Evolutionary conservation across 30 jellyfish, hydroid and myxozoan species (phyloP).

Genomic region (Chironex yamaguchii): DNA sequence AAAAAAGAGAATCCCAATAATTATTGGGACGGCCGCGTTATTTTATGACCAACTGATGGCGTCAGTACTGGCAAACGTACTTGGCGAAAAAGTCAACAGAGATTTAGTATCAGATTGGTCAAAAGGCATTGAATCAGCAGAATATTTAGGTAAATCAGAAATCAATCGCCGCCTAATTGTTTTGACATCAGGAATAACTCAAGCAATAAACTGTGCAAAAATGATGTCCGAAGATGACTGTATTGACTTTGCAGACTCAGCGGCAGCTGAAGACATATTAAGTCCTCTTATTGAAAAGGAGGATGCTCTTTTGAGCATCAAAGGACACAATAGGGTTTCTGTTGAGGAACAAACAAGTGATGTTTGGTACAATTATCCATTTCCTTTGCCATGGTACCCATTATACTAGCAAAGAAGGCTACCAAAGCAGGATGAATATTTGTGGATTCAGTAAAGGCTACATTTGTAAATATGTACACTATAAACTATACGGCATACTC

Average conservation of each 20-base stretch:
- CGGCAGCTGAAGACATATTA: neutral
- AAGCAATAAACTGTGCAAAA: neutral
- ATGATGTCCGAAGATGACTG: neutral
- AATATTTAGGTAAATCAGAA: neutral
- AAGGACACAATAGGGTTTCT: no score
- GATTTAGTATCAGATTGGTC: neutral
- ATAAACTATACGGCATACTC: no score
- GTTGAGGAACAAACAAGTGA: no score
- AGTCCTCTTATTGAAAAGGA: neutral
- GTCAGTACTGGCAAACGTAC: neutral
- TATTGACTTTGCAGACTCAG: neutral
- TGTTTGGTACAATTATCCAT: no score
- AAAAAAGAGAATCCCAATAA: neutral
- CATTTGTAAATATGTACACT: no score
- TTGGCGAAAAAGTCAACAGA: neutral
- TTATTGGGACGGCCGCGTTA: neutral
- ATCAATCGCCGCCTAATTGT: neutral
- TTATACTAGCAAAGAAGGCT: no score
- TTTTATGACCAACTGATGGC: neutral
- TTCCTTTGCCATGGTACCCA: no score
- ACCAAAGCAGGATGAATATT: no score
- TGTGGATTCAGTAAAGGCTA: no score
- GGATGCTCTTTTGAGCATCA: neutral
- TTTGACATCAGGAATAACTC: neutral
- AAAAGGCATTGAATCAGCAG: neutral